Evolutionary conservation across 1,140 invertebrate species (phyloP).

Genomic region (Psix sp.): DNA sequence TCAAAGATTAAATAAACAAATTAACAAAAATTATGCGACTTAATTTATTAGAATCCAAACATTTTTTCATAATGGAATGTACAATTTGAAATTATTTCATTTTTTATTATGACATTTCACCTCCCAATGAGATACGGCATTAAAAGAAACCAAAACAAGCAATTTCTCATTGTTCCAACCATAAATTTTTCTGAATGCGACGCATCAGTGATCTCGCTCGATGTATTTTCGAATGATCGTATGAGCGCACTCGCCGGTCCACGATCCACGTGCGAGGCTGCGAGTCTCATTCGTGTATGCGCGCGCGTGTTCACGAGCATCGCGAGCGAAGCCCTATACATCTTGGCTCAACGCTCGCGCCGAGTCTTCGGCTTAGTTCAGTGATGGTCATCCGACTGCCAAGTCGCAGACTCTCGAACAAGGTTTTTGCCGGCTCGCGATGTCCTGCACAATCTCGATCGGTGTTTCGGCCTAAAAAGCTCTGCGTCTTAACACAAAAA

Average conservation of each 20-base stretch:
- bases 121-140: no score
- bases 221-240: constrained; percentile 47
- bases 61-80: no score
- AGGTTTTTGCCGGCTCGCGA: constrained; percentile 27
- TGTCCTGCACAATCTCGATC: no score
- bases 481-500: no score
- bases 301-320: constrained; percentile 44
- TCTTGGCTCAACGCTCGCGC: constrained; percentile 56
- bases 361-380: constrained; percentile 68
- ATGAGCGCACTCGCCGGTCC: constrained; percentile 25
- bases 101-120: no score
- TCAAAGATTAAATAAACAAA: no score
- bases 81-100: no score
- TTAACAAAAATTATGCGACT: no score
- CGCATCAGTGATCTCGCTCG: constrained; percentile 24
- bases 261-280: constrained; percentile 48
- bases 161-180: no score
- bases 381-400: constrained; percentile 72
- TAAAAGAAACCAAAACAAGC: no score
- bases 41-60: no score
- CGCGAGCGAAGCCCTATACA: constrained; percentile 64
- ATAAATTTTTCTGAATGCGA: constrained; percentile 10
- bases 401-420: constrained; percentile 59
- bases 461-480: no score
- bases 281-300: constrained; percentile 24